Evolutionary conservation across 2,797 vertebrate genomes (phyloP).

Genomic region (Odontamblyopus lacepedii): DNA sequence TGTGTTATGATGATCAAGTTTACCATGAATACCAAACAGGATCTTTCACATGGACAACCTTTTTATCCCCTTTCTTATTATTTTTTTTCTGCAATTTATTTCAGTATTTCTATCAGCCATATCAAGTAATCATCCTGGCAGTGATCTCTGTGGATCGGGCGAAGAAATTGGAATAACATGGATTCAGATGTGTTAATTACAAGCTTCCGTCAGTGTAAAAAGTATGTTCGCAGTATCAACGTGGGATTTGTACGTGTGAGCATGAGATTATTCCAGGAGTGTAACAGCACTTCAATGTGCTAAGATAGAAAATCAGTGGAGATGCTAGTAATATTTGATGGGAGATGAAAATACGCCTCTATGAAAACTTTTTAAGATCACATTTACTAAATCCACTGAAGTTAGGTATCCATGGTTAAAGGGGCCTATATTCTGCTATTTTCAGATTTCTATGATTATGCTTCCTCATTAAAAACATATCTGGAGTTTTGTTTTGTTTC

Average conservation of each 20-base stretch:
- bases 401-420: background rate
- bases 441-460: too few species aligned
- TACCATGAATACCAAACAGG: slow-evolving; percentile 31
- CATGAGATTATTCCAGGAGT: slow-evolving; percentile 20
- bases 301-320: slow-evolving; percentile 8
- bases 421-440: too few species aligned
- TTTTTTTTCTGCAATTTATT: slow-evolving; percentile 37
- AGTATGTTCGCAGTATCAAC: background rate
- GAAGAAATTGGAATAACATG: background rate
- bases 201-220: slow-evolving; percentile 5
- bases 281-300: slow-evolving; percentile 13
- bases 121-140: slow-evolving; percentile 38
- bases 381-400: background rate
- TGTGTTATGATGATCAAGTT: slow-evolving; percentile 53
- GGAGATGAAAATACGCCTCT: background rate
- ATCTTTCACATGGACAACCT: slow-evolving; percentile 10
- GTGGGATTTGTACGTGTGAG: background rate
- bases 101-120: slow-evolving; percentile 27
- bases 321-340: background rate
- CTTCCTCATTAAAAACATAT: too few species aligned
- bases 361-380: too few species aligned
- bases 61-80: slow-evolving; percentile 19
- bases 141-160: slow-evolving; percentile 16
- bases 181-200: slow-evolving; percentile 51
- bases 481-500: too few species aligned